These are phyloP conservation scores for Psettodes erumei DNA, from an alignment of 2,113 vertebrate species.

Conservation along the genomic window DNA sequence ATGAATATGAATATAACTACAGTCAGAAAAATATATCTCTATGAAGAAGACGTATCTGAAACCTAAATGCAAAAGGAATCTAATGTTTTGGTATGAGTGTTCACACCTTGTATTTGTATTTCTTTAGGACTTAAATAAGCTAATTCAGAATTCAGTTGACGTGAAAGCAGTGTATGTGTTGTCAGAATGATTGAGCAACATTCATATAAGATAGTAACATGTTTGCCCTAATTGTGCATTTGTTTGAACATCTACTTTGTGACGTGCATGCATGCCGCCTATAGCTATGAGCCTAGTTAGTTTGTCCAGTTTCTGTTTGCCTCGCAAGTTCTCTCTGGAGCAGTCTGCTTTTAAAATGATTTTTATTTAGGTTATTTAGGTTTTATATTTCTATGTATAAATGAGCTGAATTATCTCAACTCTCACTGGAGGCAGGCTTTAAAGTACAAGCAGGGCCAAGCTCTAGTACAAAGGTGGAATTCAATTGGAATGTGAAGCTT, in stretches of 20 bases:
- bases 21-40: constrained; percentile 13
- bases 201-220: constrained; percentile 68
- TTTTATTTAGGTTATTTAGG: too few relatives aligned
- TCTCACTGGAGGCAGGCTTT: constrained; percentile 26
- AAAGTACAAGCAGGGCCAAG: constrained; percentile 8
- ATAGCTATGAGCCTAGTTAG: constrained; percentile 75
- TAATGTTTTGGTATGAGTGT: constrained; percentile 59
- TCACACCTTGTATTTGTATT: constrained; percentile 64
- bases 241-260: constrained; percentile 76
- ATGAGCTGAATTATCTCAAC: constrained; percentile 38
- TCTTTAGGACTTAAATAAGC: constrained; percentile 78
- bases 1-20: constrained; percentile 25
- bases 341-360: constrained; percentile 54
- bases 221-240: constrained; percentile 79
- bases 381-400: constrained; percentile 50
- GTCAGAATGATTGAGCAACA: constrained; percentile 66
- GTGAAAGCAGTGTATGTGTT: constrained; percentile 64
- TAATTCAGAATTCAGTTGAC: constrained; percentile 67
- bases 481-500: constrained; percentile 51
- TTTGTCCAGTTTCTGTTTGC: constrained; percentile 74
- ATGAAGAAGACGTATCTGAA: constrained; percentile 51
- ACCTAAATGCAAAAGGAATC: constrained; percentile 48
- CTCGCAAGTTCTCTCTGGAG: constrained; percentile 59
- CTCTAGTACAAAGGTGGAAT: constrained; percentile 34
- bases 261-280: constrained; percentile 82